Percentiles rank a stretch among this genome's conserved stretches.
Evolutionary conservation across 2,888 invertebrate genomes (phyloP).

Genomic region (Drosophila kanekoi): DNA sequence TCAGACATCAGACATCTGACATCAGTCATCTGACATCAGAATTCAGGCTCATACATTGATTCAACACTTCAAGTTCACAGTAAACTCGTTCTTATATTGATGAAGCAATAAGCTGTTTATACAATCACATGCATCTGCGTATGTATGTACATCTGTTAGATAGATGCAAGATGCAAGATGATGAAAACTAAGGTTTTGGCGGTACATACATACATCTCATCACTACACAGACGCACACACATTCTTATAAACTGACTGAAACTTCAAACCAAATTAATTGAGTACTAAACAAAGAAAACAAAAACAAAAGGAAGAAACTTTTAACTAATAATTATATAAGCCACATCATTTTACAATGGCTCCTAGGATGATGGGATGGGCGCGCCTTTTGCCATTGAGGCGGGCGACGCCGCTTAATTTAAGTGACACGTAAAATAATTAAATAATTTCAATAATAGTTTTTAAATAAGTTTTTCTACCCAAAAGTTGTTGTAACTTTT

Average conservation of each 20-base stretch:
- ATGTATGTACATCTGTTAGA: slow-evolving; percentile 7
- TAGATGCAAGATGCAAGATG: too few species aligned
- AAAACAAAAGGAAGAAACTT: slow-evolving; percentile 21
- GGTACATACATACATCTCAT: slow-evolving; percentile 23
- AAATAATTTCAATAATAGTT: slow-evolving; percentile 77
- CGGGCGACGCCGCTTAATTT: slow-evolving; percentile 40
- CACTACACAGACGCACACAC: slow-evolving; percentile 37
- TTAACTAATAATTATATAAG: slow-evolving; percentile 33
- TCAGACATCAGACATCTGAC: slow-evolving; percentile 8
- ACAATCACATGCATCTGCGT: slow-evolving; percentile 59
- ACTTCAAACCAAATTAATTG: slow-evolving; percentile 55
- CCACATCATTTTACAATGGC: slow-evolving; percentile 62
- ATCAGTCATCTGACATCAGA: slow-evolving; percentile 7
- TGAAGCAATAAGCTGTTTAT: slow-evolving; percentile 76
- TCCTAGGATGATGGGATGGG: slow-evolving; percentile 22
- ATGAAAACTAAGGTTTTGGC: neutral
- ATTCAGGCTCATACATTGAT: slow-evolving; percentile 28
- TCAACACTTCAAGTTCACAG: slow-evolving; percentile 31
- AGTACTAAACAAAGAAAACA: slow-evolving; percentile 18
- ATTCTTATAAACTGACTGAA: slow-evolving; percentile 75
- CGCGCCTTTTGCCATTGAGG: slow-evolving; percentile 4
- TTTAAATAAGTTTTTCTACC: slow-evolving; percentile 81
- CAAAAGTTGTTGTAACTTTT: slow-evolving; percentile 75
- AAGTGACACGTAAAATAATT: slow-evolving; percentile 59
- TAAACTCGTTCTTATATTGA: slow-evolving; percentile 44